These are phyloP conservation scores for Anabacerthia variegaticeps DNA, from an alignment of 2,797 vertebrate genomes.

Conservation along the genomic window DNA sequence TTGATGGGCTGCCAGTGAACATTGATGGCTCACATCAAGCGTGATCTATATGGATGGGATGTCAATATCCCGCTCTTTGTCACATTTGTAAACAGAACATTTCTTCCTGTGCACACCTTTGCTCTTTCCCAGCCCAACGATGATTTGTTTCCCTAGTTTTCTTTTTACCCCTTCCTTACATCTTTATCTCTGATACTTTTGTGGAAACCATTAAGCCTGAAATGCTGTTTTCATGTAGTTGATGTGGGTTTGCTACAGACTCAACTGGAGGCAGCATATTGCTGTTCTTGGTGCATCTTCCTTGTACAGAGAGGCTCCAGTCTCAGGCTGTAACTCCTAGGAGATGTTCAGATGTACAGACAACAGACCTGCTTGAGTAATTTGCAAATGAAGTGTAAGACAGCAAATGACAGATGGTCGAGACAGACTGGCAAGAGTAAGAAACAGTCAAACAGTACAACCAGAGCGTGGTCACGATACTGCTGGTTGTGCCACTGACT, in stretches of 20 bases:
- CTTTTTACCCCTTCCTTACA: not conserved
- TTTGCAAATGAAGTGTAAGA: conserved; percentile 39
- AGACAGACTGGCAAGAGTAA: conserved; percentile 9
- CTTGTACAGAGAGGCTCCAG: not conserved
- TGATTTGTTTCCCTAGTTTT: not conserved
- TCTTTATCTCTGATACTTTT: not conserved
- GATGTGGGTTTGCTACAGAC: not conserved
- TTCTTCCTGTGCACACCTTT: not conserved
- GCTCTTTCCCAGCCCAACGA: not conserved
- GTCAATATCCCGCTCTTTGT: not conserved
- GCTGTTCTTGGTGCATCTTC: not conserved
- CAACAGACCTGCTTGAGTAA: conserved; percentile 14
- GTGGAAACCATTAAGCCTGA: not conserved
- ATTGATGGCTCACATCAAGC: not conserved
- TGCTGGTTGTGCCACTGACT: not conserved
- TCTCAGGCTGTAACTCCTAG: not conserved
- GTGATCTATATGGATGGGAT: not conserved
- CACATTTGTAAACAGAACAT: not conserved
- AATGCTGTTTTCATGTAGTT: not conserved
- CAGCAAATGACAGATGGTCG: not conserved
- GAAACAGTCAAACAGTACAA: not conserved
- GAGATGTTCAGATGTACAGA: not conserved
- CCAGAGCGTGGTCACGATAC: not conserved
- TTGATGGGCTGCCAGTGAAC: not conserved
- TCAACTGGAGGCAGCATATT: accelerated